A percentile compares a stretch with the other conserved stretches of the same genome.
Evolutionary conservation across 2,797 vertebrate genomes (phyloP).

Genomic region (Halcyon leucocephala): DNA sequence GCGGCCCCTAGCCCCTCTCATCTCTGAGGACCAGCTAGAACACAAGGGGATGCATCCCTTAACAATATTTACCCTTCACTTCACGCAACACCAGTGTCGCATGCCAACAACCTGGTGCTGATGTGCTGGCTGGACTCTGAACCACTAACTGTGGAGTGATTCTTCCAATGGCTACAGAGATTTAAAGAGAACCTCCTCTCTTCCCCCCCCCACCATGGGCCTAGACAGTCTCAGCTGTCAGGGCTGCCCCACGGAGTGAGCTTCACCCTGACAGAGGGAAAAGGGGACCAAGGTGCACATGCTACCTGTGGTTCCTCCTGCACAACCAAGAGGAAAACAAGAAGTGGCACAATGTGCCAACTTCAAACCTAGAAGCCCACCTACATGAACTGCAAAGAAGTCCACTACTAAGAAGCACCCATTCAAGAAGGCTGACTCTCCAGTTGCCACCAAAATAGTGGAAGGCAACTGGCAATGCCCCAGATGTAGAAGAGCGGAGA

Average conservation of each 20-base stretch:
- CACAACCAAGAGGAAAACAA: background rate
- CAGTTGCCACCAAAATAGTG: no score
- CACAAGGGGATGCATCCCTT: no score
- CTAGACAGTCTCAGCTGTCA: background rate
- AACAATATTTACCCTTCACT: no score
- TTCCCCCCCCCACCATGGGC: background rate
- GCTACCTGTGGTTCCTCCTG: background rate
- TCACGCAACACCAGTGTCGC: no score
- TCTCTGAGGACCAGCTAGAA: no score
- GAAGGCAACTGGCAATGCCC: no score
- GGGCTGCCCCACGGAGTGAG: background rate
- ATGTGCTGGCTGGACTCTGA: background rate
- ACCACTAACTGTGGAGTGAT: background rate
- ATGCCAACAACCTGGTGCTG: background rate
- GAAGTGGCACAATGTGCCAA: background rate
- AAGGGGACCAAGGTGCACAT: background rate
- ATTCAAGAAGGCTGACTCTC: no score
- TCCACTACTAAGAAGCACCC: no score
- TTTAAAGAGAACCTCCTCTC: background rate
- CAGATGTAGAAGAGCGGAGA: no score
- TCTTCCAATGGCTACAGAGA: background rate
- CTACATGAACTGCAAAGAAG: background rate
- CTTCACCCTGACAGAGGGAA: background rate
- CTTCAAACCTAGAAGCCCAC: background rate
- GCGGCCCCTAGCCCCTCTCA: no score